Evolutionary conservation across 2,113 vertebrate species (phyloP), one percentile per base, ranked within the genome.

Genomic region (Lipophrys pholis): DNA sequence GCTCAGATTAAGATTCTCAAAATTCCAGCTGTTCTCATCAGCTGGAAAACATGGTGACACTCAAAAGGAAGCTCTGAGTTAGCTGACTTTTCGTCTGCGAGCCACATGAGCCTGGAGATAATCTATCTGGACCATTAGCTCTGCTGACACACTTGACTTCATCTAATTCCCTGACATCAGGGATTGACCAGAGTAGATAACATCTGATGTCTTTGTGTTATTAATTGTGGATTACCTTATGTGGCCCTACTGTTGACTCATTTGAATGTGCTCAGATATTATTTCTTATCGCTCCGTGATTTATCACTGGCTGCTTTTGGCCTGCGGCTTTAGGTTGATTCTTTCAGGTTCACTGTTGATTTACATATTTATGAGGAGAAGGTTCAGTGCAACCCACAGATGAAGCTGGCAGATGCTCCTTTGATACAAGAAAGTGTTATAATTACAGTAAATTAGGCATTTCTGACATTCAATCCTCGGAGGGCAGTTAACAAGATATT

Each of bases 301-400:
- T 82, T 70, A 89, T 82, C 71, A 66, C 56, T 16, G 54, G 60
- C 58, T 82, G 79, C 62, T 74, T 74, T 77, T 84, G 66, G 84
- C 74, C 81, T 9, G 38, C 7, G 12, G 76, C 76, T 69, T 86
- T 62, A 69, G 67, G 68, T 76, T 63, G 62, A 73, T 70, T 85
- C 62, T 83, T 80, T 73, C 72, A 77, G 76, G 80, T 87, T 84
- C 76, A 78, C 59, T 48, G 46, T 56, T 63, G 62, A 78, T 89
- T 85, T 86, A 38, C 75, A 90, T 84, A 90, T 87, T 87, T 77
- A 91, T 86, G 77, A 84, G 75, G 43, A 65, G 56, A 76, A 70
- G 63, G 69, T 80, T 83, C 81, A 76, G 21, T 38, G 60, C 73
- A 89, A 81, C 69, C 55, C 74, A 62, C 70, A 66, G 68, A 82